These are phyloP conservation scores for Neodiprion pinetum DNA, from an alignment of 1,140 invertebrate genomes.

Conservation along the genomic window DNA sequence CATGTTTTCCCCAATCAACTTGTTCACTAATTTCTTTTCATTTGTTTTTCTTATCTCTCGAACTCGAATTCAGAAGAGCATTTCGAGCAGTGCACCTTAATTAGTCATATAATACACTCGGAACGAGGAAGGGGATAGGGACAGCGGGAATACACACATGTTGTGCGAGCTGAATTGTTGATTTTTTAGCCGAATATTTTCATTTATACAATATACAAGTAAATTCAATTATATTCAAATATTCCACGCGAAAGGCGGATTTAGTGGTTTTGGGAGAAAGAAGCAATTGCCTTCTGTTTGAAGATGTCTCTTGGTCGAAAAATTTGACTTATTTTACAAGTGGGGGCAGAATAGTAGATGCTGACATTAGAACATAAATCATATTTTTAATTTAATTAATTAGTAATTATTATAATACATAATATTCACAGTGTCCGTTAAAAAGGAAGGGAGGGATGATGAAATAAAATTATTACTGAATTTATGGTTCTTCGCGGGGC, in stretches of 20 bases:
- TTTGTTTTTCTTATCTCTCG: not conserved
- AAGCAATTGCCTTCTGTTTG: constrained; percentile 15
- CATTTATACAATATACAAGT: constrained; percentile 62
- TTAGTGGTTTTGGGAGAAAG: constrained; percentile 23
- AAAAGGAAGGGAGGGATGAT: constrained; percentile 46
- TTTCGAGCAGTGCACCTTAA: not conserved
- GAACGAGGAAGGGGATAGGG: constrained; percentile 28
- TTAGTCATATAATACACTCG: constrained; percentile 1
- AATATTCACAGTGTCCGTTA: constrained; percentile 61
- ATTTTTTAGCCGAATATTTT: constrained; percentile 40
- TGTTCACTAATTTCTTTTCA: not conserved
- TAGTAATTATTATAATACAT: constrained; percentile 62
- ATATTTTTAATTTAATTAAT: constrained; percentile 61
- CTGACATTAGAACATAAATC: constrained; percentile 53
- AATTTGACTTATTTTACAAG: constrained; percentile 31
- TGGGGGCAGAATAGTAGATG: constrained; percentile 9
- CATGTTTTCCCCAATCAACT: not conserved
- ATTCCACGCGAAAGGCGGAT: constrained; percentile 43
- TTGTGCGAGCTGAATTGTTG: constrained; percentile 35
- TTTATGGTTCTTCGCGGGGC: constrained; percentile 43
- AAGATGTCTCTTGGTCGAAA: constrained; percentile 20
- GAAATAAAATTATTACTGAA: constrained; percentile 50
- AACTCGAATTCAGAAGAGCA: not conserved
- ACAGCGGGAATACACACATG: constrained; percentile 39
- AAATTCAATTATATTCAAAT: constrained; percentile 51